phyloP scores from a whole-genome alignment of 2,797 vertebrate species.

The Tokudaia tokunoshimensis region DNA sequence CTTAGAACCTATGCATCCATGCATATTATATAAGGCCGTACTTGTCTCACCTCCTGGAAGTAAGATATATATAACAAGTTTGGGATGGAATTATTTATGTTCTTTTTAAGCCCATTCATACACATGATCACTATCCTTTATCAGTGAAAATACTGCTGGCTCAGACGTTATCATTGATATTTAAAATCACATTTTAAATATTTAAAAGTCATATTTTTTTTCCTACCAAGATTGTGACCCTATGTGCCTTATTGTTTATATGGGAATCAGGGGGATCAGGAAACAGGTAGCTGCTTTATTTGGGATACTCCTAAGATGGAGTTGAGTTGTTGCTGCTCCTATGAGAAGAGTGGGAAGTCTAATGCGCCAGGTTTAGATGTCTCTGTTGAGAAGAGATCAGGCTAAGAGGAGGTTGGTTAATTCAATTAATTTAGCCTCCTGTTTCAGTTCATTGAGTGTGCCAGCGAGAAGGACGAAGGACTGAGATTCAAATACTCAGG shows the following conservation, averaged over 20 bases:
- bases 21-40: background rate
- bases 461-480: background rate
- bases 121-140: constrained; percentile 26
- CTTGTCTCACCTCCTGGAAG: constrained; percentile 2
- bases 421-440: background rate
- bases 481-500: background rate
- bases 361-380: background rate
- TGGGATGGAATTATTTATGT: constrained; percentile 68
- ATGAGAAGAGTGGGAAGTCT: background rate
- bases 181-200: constrained; percentile 34
- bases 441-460: background rate
- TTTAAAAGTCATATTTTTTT: constrained; percentile 48
- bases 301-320: constrained; percentile 62
- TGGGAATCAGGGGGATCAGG: constrained; percentile 14
- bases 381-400: background rate
- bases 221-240: constrained; percentile 41
- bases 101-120: background rate
- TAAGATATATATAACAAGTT: background rate
- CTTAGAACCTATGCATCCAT: background rate
- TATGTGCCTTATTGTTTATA: constrained; percentile 56
- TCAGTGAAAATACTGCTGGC: constrained; percentile 67
- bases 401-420: background rate
- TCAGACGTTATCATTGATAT: constrained; percentile 44
- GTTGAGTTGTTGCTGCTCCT: background rate
- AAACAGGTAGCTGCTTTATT: constrained; percentile 72